Percentiles rank a stretch among this genome's conserved stretches.
phyloP scores from a whole-genome alignment of 2,888 invertebrate genomes.

The Myopa tessellatipennis region DNA sequence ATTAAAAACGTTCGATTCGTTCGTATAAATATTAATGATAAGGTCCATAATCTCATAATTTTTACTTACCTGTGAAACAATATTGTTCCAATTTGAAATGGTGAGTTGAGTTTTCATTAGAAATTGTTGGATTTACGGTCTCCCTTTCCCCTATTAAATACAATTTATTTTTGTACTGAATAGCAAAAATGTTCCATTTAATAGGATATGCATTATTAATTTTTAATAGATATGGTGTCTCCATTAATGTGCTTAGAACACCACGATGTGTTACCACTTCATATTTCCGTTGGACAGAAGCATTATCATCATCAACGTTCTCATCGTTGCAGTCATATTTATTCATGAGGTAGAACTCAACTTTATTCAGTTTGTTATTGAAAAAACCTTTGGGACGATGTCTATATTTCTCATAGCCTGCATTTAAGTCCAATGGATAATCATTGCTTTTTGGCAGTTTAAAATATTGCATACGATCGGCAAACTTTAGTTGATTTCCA shows the following conservation, averaged over 20 bases:
- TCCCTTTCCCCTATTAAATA: background rate
- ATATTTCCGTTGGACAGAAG: background rate
- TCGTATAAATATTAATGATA: background rate
- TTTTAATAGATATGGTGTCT: slow-evolving; percentile 5
- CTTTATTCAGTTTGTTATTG: slow-evolving; percentile 1
- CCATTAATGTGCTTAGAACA: background rate
- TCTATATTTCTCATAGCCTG: background rate
- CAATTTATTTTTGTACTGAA: slow-evolving; percentile 21
- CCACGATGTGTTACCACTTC: slow-evolving; percentile 19
- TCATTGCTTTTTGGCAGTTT: background rate
- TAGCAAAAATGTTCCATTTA: slow-evolving; percentile 13
- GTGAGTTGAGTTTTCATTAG: background rate
- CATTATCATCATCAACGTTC: background rate
- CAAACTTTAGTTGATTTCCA: background rate
- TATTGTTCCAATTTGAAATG: slow-evolving; percentile 29
- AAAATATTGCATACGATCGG: slow-evolving; percentile 12
- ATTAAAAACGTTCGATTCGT: no score
- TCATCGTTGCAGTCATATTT: background rate
- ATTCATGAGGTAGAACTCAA: slow-evolving; percentile 11
- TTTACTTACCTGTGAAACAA: slow-evolving; percentile 27
- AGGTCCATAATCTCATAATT: background rate
- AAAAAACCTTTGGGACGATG: background rate
- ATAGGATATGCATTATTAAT: background rate
- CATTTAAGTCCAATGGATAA: slow-evolving; percentile 29
- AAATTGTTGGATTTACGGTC: background rate